Evolutionary conservation across 1,140 invertebrate genomes (phyloP), one percentile per base, ranked within the genome.

Genomic region (Rhopalosiphum padi): DNA sequence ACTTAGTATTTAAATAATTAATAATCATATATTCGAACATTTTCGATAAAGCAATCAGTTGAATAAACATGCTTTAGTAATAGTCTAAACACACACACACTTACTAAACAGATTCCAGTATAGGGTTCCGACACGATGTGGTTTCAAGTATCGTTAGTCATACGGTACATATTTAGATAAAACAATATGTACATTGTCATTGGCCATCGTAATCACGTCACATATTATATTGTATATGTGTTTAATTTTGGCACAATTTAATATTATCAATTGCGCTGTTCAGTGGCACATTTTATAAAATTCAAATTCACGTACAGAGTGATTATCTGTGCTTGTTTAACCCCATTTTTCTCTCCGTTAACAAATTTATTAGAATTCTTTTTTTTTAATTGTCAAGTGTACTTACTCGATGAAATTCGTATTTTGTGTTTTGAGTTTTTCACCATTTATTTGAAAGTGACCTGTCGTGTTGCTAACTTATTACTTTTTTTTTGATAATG

Each of bases 1-100:
- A 25, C 23, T 2, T 8, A 86, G 9, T 30, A 86, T 86, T 86
- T 86, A 86, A 86, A 86, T 85, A 23, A 85, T 85, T 85, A 85
- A 86, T 86, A 86, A 11, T 43, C 37, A 41, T 43, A 41, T 4
- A 30, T 25, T 23, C 30, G 2, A 37, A 41, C 37, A 77, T 77
- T 86, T 86, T 43, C 23, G 23, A 86, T 77, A n/a, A 30, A 86
- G 37, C 83, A 86, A 86, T 86, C 25, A 86, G 83, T 86, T 43
- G 41, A 37, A 41, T 18, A 83, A 41, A 86, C 41, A 41, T 41
- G 21, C 41, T 43, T 41, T 23, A 83, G 41, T 83, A 83, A 83
- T 83, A 83, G 37, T 22, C 7, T 83, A 83, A 21, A 37, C 11
- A n/a, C 48, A 2, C 48, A 18, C 48, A 48, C 48, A 48, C 48